Evolutionary conservation across 2,888 invertebrate genomes (phyloP).

Genomic region (Drosophila mimetica): DNA sequence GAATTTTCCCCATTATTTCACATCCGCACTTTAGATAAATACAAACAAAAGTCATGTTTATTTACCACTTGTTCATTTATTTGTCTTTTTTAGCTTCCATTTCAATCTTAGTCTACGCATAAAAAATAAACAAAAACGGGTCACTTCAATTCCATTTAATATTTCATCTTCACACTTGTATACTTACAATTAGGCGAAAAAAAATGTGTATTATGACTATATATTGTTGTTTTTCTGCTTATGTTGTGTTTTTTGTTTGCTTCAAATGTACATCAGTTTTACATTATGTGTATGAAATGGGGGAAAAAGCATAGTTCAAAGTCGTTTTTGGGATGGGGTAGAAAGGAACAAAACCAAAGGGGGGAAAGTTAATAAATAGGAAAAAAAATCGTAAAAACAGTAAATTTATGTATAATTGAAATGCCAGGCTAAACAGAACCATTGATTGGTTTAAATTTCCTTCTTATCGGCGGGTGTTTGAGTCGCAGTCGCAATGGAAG

Average conservation of each 20-base stretch:
- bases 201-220: slow-evolving; percentile 29
- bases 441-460: slow-evolving; percentile 42
- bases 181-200: slow-evolving; percentile 53
- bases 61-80: slow-evolving; percentile 34
- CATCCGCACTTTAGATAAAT: background rate
- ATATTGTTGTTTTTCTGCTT: slow-evolving; percentile 26
- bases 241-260: slow-evolving; percentile 14
- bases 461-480: slow-evolving; percentile 53
- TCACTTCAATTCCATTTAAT: slow-evolving; percentile 47
- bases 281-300: slow-evolving; percentile 27
- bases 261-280: slow-evolving; percentile 41
- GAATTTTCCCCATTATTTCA: background rate
- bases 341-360: slow-evolving; percentile 20
- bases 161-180: slow-evolving; percentile 35
- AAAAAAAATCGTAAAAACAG: slow-evolving; percentile 29
- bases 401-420: slow-evolving; percentile 39
- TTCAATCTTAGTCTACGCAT: slow-evolving; percentile 4
- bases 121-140: slow-evolving; percentile 32
- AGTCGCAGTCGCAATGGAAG: slow-evolving; percentile 20
- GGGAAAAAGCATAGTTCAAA: slow-evolving; percentile 12
- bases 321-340: background rate
- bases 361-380: slow-evolving; percentile 39
- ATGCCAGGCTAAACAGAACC: slow-evolving; percentile 46
- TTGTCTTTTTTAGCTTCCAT: slow-evolving; percentile 21
- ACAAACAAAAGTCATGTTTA: background rate